Percentiles rank a stretch among this genome's conserved stretches.
Evolutionary conservation across 2,113 vertebrate genomes (phyloP).

Genomic region (Syngnathus scovelli): DNA sequence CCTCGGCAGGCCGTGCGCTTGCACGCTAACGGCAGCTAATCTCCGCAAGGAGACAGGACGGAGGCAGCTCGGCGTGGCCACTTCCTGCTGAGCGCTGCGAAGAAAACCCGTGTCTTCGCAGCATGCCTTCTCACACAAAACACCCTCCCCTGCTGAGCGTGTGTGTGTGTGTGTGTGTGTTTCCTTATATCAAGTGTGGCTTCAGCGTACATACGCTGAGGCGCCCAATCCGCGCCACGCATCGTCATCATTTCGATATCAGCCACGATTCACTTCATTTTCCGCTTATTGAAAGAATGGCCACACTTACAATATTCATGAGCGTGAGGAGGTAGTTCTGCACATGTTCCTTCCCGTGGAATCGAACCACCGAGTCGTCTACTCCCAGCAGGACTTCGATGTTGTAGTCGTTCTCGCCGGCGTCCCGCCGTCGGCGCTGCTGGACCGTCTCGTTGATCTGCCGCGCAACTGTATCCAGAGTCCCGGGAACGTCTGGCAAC

Average conservation of each 20-base stretch:
- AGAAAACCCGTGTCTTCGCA: not conserved
- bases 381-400: constrained; percentile 95
- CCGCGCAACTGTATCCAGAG: constrained; percentile 65
- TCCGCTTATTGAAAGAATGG: not conserved
- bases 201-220: not conserved
- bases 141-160: not conserved
- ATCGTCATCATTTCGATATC: not conserved
- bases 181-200: no score
- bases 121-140: not conserved
- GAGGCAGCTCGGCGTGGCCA: not conserved
- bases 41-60: not conserved
- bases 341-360: constrained; percentile 97
- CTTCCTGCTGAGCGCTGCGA: not conserved
- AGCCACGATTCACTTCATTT: not conserved
- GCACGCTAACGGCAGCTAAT: not conserved
- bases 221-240: not conserved
- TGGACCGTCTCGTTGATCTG: constrained; percentile 75
- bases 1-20: not conserved
- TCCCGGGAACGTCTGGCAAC: constrained; percentile 49
- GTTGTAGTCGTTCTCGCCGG: constrained; percentile 83
- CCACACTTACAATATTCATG: constrained; percentile 94
- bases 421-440: constrained; percentile 75
- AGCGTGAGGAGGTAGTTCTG: constrained; percentile 98
- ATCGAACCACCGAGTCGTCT: constrained; percentile 93
- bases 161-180: not conserved